Percentiles rank a stretch among this genome's conserved stretches.
phyloP scores from a whole-genome alignment of 1,140 invertebrate species.

The Elysia chlorotica region DNA sequence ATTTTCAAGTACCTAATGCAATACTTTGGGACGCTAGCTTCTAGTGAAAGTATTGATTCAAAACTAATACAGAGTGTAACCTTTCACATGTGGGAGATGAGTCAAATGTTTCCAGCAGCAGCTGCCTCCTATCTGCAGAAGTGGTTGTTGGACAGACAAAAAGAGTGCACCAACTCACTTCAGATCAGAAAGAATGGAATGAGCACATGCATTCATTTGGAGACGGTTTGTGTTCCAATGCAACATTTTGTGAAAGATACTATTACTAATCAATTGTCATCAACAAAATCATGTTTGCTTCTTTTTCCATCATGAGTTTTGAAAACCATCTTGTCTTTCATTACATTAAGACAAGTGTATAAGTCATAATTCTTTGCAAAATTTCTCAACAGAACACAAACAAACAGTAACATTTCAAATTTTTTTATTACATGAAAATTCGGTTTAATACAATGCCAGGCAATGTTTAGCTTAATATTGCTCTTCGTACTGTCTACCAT shows the following conservation, averaged over 20 bases:
- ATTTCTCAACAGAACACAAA: background rate
- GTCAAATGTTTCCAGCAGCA: background rate
- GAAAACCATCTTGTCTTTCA: background rate
- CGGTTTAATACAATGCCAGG: too few species aligned
- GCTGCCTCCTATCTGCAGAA: slow-evolving; percentile 15
- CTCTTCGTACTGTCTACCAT: too few species aligned
- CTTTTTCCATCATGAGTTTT: too few species aligned
- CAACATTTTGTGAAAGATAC: too few species aligned
- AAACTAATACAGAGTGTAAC: slow-evolving; percentile 6
- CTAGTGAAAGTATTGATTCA: background rate
- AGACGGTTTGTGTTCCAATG: slow-evolving; percentile 61
- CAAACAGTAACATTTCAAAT: background rate
- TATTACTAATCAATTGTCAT: too few species aligned
- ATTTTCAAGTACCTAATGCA: slow-evolving; percentile 5
- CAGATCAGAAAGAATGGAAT: slow-evolving; percentile 57
- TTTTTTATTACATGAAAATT: background rate
- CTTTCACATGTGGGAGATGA: slow-evolving; percentile 12
- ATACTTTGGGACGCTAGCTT: slow-evolving; percentile 10
- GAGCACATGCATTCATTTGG: slow-evolving; percentile 70
- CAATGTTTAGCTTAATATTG: too few species aligned
- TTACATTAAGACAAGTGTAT: background rate
- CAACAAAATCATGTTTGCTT: too few species aligned
- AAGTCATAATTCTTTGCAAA: background rate
- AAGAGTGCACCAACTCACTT: background rate
- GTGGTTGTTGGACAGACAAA: background rate